Base-by-base conservation (phyloP, 2,113 vertebrate genomes). In the Colinus virginianus region DNA sequence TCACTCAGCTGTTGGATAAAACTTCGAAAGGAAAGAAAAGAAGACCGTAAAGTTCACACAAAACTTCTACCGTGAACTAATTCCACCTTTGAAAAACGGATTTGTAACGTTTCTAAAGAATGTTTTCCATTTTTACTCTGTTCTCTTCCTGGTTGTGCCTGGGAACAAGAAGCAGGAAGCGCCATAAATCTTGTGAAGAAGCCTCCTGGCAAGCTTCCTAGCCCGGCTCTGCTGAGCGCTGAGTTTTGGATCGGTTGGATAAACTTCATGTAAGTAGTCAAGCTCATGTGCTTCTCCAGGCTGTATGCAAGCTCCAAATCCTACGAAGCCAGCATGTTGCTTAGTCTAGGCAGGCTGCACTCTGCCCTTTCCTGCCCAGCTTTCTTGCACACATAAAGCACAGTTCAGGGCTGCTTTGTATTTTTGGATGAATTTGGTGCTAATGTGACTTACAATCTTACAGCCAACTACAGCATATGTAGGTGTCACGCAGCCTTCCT, bases 131-230 rank as follows among this genome's bases (percentile, higher is more conserved):
- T 95, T 96, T 95, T 89, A 81, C 42, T 75, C 82, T 21, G 61
- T 68, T 83, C 40, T 18, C 90, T 96, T 96, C 95, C 91, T 94
- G 79, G 69, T 93, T 95, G 43, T 93, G 91, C 87, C 76, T 96
- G 95, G 93, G 94, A 96, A 95, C 82, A 88, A 91, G 93, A 88
- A 90, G 72, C 78, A 90, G 95, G 95, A 96, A 96, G 79, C 66
- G 71, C 69, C 87, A 66, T 92, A 94, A 96, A 93, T 95, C 91
- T 91, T 94, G n/a, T 46, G 92, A 61, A 94, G 92, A 83, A 91
- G 38, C 43, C 82, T 84, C 87, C 70, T 96, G 96, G 95, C 95
- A 77, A 53, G n/a, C 22, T 93, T 96, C 93, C 93, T 96, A 71
- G 85, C 61, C 66, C 40, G 68, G 76, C 87, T 95, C 95, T 95